Base-by-base conservation (phyloP, 2,113 vertebrate species). In the Rutilus rutilus region DNA sequence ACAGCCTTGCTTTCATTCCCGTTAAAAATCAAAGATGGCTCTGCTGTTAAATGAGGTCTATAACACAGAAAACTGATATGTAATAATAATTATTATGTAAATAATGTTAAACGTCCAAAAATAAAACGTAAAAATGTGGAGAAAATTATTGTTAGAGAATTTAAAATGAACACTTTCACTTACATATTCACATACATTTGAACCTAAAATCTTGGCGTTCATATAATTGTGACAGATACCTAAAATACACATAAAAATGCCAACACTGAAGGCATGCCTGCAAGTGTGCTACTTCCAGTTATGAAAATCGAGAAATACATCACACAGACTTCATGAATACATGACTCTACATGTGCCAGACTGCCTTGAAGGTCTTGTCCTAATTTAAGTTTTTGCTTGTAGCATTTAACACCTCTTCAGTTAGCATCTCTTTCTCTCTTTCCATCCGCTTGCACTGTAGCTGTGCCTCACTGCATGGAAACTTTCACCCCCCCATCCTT, bases 401-500 rank as follows among this genome's bases (percentile, higher is more conserved):
- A 83, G 81, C 82, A 76, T 69, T 83, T 86, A 77, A 78, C 74
- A 78, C 82, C 85, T 80, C 76, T 45, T 85, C 81, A 77, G 45
- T 83, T 86, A 83, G 60, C 64, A 52, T 74, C 64, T 79, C 85
- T 82, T 39, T 79, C 84, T 85, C 54, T 73, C 78, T 87, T 71
- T 87, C 85, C 75, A 69, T 73, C 65, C 54, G 57, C 85, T 87
- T 87, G 83, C 23, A 77, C 74, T 69, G 77, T 84, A 76, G 59
- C 65, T 65, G 85, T 65, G 60, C 57, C 67, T 90, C 82, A 81
- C 82, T 89, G 85, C 71, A 87, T 86, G 82, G 88, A 90, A 83
- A 86, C 84, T 47, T 85, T 87, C 89, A 76, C 65, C 67, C 85
- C 84, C 64, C 69, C 79, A 57, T 78, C 62, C 81, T 64, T 60